Base-by-base conservation (phyloP, 2,797 vertebrate genomes). In the Carduelis carduelis region DNA sequence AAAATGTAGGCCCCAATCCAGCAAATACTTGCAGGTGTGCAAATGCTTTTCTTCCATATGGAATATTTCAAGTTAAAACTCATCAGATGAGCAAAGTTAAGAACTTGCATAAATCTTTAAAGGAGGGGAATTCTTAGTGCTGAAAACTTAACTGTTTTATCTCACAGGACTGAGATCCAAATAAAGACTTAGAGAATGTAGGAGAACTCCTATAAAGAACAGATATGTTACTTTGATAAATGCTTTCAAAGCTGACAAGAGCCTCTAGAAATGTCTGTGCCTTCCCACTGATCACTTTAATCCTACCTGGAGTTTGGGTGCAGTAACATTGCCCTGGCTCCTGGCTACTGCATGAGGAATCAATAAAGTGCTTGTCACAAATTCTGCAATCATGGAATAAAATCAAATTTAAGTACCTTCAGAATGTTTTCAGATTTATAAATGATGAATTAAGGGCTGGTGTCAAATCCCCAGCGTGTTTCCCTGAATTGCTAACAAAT, bases 1-100 rank as follows among this genome's bases (percentile, higher is more conserved):
- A 91, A 92, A 94, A 70, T 1, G 14, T 71, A 94, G 77, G 87
- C 92, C 76, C 82, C 34, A 90, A 93, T 88, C 56, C 65, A 70
- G 72, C 90, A 96, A 89, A 89, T 79, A 88, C 49, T 78, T 90
- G 86, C 14, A 3, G 23, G 19, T 70, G 90, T 82, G 93, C 93
- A 96, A 95, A 96, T 43, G 39, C 32, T 95, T 65, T 93, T 78
- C 34, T 88, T 83, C 72, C 85, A 65, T 0, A 0, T 91, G 76
- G 74, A 94, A 70, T 72, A 95, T 61, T 93, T 95, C 85, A 97
- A 92, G 85, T 95, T 83, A 95, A 70, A 68, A 95, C 92, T 96
- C 89, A 64, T 76, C 20, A 85, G n/a, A 89, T 91, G 50, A 96
- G 56, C 32, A 46, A 90, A 84, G 41, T 35, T 72, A 91, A 77